Conservation (phyloP, 2,888 invertebrate species). For the Leptura quadrifasciata region DNA sequence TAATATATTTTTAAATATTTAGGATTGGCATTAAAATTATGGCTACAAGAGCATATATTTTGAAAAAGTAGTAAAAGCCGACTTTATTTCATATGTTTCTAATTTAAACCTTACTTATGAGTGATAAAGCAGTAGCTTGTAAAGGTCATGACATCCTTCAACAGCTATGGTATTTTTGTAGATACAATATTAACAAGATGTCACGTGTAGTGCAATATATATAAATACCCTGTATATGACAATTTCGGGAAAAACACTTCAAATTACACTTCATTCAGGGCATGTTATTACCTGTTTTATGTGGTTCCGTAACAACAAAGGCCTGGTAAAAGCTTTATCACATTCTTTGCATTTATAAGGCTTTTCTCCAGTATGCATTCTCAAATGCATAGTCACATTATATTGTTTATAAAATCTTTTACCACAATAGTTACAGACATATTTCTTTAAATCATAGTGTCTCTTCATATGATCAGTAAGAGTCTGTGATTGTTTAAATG, state of each 20-base stretch:
- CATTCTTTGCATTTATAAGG: slow-evolving; percentile 25
- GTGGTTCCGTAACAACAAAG: slow-evolving; percentile 20
- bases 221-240: background rate
- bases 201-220: too few relatives aligned
- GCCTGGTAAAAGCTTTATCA: slow-evolving; percentile 11
- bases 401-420: slow-evolving; percentile 20
- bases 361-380: slow-evolving; percentile 15
- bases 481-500: slow-evolving; percentile 24
- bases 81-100: too few relatives aligned
- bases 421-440: slow-evolving; percentile 6
- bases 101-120: too few relatives aligned
- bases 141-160: too few relatives aligned
- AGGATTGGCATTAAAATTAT: too few relatives aligned
- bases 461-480: slow-evolving; percentile 11
- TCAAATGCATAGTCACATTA: slow-evolving; percentile 25
- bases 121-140: too few relatives aligned
- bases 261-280: background rate
- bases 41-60: too few relatives aligned
- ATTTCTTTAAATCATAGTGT: slow-evolving; percentile 12
- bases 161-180: too few relatives aligned
- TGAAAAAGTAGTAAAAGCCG: too few relatives aligned
- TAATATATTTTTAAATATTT: too few relatives aligned
- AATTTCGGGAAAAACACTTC: background rate
- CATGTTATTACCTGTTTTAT: slow-evolving; percentile 9
- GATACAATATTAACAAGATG: too few relatives aligned